Evolutionary conservation across 1,140 invertebrate species (phyloP), one percentile per base, ranked within the genome.

Genomic region (Drosophila bocki): DNA sequence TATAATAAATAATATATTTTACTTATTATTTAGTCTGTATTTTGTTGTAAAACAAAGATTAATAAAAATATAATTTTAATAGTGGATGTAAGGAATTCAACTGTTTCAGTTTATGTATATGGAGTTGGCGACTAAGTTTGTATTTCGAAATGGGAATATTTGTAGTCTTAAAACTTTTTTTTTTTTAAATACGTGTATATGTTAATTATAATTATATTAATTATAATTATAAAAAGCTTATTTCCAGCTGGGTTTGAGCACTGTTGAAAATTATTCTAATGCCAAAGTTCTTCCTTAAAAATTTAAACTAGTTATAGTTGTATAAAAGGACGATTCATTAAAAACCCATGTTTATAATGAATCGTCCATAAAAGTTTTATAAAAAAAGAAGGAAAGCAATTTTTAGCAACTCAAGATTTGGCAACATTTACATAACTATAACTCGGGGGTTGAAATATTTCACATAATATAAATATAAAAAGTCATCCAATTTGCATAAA

Each of bases 11-110:
- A 80, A 88, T 87, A 88, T 87, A 88, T 87, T 87, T 87, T 87
- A 88, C 84, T 88, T 88, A 88, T 88, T 88, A 88, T 88, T 88
- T 88, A 88, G 84, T 88, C 84, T 88, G 84, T 88, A 88, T 88
- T 87, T 87, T 90, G 84, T 88, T 88, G 84, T 90, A 88, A 78
- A 90, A 88, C 84, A 88, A 84, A 87, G 69, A 88, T 65, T 83
- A 87, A 88, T 84, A 88, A 84, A 81, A 82, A 50, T 65, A 86
- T 88, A 90, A 88, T 84, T 90, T 84, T 88, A 90, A 87, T 63
- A 75, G 79, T 54, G 68, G 33, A 78, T 71, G 39, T 78, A 68
- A 78, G 50, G 58, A 77, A 76, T 41, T 9, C 13, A 41, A 57
- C 13, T 48, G 53, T 59, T 70, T 59, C 17, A 59, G 37, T 71